Base-by-base conservation (phyloP, 2,888 invertebrate species). In the Eugnorisma glareosa region DNA sequence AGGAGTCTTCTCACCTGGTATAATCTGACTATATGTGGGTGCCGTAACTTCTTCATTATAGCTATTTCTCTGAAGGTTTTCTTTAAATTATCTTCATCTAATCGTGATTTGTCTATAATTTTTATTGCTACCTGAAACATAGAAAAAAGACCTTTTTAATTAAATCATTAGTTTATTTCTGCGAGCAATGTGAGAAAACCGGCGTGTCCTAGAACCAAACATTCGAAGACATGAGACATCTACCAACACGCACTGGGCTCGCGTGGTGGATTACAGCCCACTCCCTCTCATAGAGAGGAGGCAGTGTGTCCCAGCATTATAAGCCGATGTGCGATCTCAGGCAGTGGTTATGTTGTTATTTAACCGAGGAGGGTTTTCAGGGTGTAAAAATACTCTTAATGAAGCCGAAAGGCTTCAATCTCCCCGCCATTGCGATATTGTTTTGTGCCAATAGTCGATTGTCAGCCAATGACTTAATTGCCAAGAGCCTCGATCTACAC, bases 31-130 rank as follows among this genome's bases (percentile, higher is more conserved):
- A 99, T 99, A 95, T 99, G 99, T 73, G 99, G 99, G 97, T 99
- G 99, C 90, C 98, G 97, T 90, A 99, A 97, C 92, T 98, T 97
- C 96, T 99, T 99, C 97, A 99, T 98, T 93, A 99, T 99, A 90
- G 99, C 98, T 89, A 99, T 99, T 97, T 99, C 99, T 86, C 99
- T 97, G 94, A 99, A 98, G 82, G 99, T 99, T 97, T 99, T 99
- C 93, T 98, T 98, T 92, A 99, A 96, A 94, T 99, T 99, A 93
- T 99, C 99, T 92, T 98, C 98, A 93, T 99, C 99, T 89, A 99
- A 96, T 91, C 98, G 98, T 89, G 98, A 98, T 97, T 99, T 99
- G 96, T 99, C 99, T 94, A 99, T 99, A 94, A 99, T 99, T 97
- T 99, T 99, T 92, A 99, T 99, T 92, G 99, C 99, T 95, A 99